These are phyloP conservation scores for Anoura caudifer DNA, from an alignment of 2,113 vertebrate species.

Conservation along the genomic window DNA sequence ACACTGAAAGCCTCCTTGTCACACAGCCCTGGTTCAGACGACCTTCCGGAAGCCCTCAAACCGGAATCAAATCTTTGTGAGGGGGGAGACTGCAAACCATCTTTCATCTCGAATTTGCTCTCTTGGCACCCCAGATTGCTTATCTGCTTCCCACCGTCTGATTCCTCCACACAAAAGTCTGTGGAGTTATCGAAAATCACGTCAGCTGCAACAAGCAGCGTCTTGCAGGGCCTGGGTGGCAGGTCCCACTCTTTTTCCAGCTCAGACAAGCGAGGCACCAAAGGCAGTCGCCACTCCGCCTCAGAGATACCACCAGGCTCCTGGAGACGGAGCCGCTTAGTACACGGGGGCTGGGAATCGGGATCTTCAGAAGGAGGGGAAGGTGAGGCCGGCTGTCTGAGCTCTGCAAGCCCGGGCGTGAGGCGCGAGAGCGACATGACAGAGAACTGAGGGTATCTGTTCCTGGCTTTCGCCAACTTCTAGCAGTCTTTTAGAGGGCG, in stretches of 20 bases:
- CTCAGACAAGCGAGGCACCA: constrained; percentile 47
- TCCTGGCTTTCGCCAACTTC: accelerated
- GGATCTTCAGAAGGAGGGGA: background rate
- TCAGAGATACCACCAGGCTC: background rate
- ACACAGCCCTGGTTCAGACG: background rate
- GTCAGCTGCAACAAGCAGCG: background rate
- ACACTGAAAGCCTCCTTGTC: accelerated
- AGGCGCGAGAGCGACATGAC: background rate
- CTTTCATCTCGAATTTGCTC: accelerated
- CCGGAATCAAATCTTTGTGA: background rate
- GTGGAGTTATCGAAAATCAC: background rate
- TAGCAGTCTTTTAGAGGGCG: accelerated
- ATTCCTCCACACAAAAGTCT: background rate
- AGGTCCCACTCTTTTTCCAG: constrained; percentile 6
- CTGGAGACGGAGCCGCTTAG: background rate
- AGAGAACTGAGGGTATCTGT: accelerated
- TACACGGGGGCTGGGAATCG: background rate
- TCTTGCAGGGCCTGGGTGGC: background rate
- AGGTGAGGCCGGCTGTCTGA: background rate
- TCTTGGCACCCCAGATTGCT: accelerated
- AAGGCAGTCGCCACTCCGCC: background rate
- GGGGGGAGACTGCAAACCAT: background rate
- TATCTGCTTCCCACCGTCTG: background rate
- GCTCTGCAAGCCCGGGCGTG: accelerated
- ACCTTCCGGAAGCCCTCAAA: background rate